These are phyloP conservation scores for Sphaerodactylus townsendi DNA, from an alignment of 2,113 vertebrate species.

Conservation along the genomic window DNA sequence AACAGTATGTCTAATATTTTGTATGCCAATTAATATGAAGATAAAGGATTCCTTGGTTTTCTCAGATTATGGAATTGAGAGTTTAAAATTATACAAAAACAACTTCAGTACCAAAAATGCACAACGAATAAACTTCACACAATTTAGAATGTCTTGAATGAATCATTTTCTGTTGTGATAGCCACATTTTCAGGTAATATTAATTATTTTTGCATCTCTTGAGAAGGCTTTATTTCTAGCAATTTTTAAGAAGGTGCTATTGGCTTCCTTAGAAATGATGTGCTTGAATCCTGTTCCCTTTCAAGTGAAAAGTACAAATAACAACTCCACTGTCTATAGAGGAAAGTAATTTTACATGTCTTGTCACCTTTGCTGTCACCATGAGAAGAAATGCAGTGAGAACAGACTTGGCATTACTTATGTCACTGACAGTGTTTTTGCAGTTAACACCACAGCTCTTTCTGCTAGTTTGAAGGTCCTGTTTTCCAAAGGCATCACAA, in stretches of 20 bases:
- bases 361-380: slow-evolving; percentile 35
- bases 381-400: slow-evolving; percentile 66
- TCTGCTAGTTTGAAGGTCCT: slow-evolving; percentile 44
- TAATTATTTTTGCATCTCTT: slow-evolving; percentile 48
- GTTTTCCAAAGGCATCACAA: slow-evolving; percentile 41
- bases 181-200: background rate
- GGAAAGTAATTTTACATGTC: slow-evolving; percentile 64
- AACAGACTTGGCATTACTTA: slow-evolving; percentile 53
- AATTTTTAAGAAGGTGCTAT: slow-evolving; percentile 53
- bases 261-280: slow-evolving; percentile 30
- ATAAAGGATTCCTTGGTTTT: slow-evolving; percentile 32
- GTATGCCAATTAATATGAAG: slow-evolving; percentile 25
- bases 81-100: no score
- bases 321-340: slow-evolving; percentile 41
- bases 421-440: slow-evolving; percentile 61
- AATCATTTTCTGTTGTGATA: no score
- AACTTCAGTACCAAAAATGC: no score
- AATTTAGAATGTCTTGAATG: no score
- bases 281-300: slow-evolving; percentile 36
- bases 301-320: slow-evolving; percentile 45
- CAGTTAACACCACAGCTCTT: slow-evolving; percentile 58
- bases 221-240: slow-evolving; percentile 52
- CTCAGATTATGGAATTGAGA: slow-evolving; percentile 3
- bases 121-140: no score
- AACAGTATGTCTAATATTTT: slow-evolving; percentile 4